phyloP scores from a whole-genome alignment of 2,113 vertebrate genomes.

The Chamaea fasciata region DNA sequence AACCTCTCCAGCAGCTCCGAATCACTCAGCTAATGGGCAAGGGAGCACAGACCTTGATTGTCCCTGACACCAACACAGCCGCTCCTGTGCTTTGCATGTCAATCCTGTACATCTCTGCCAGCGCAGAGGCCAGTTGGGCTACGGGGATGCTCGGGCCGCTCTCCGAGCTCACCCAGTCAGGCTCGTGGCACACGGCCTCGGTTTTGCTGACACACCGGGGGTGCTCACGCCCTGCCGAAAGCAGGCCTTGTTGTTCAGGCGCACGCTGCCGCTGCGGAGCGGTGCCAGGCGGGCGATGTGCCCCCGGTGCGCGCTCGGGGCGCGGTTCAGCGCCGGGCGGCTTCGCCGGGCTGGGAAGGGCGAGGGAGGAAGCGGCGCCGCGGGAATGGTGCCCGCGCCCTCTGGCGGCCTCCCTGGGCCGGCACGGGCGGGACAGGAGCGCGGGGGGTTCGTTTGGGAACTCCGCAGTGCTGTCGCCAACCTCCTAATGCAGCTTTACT shows the following conservation, averaged over 20 bases:
- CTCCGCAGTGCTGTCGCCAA: rapidly evolving
- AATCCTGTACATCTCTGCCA: background rate
- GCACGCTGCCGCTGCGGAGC: no score
- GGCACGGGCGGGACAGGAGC: background rate
- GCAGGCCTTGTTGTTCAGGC: background rate
- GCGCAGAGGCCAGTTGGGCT: background rate
- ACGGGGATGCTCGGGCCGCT: background rate
- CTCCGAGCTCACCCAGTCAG: background rate
- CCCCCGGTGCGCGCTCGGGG: background rate
- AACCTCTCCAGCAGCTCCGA: conserved; percentile 41
- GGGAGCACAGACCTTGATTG: conserved; percentile 36
- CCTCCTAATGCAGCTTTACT: background rate
- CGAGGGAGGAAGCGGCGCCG: background rate
- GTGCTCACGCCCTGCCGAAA: background rate
- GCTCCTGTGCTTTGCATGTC: conserved; percentile 22
- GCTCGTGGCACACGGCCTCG: background rate
- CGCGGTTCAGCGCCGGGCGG: no score
- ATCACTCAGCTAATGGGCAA: conserved; percentile 40
- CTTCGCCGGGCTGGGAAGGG: background rate
- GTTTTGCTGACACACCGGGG: background rate
- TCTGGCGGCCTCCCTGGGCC: conserved; percentile 54
- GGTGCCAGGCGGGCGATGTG: background rate
- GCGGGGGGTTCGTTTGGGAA: rapidly evolving
- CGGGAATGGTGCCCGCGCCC: conserved; percentile 20
- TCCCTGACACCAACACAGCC: conserved; percentile 40